phyloP scores from a whole-genome alignment of 2,797 vertebrate genomes.

The Myiotriccus ornatus region DNA sequence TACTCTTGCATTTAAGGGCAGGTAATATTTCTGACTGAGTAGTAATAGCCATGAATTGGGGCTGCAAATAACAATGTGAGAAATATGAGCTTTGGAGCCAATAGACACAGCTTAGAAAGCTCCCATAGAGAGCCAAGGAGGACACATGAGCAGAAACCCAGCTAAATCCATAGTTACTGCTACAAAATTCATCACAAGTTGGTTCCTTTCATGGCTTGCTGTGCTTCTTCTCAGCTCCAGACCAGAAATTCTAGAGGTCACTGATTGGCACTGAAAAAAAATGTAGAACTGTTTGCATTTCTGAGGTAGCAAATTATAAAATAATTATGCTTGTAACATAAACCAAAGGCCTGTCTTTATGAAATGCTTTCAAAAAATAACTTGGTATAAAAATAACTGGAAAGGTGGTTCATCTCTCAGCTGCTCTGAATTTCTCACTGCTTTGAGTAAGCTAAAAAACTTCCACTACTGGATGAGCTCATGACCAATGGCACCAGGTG shows the following conservation, averaged over 20 bases:
- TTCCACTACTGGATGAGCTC: neutral
- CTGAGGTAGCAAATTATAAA: neutral
- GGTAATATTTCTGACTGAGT: neutral
- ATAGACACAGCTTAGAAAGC: neutral
- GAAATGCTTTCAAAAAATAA: neutral
- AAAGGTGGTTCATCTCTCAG: neutral
- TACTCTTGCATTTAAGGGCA: neutral
- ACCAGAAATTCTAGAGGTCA: neutral
- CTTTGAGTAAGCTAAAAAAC: constrained; percentile 5
- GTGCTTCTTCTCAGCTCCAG: neutral
- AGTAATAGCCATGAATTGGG: neutral
- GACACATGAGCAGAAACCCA: neutral
- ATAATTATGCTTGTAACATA: rapidly evolving
- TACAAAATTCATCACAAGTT: neutral
- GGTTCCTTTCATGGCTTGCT: neutral
- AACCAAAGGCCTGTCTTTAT: neutral
- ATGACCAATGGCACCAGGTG: neutral
- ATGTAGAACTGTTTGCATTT: neutral
- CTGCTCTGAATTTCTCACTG: neutral
- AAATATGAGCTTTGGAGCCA: neutral
- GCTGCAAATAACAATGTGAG: neutral
- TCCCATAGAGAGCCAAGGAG: neutral
- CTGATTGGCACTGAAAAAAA: neutral
- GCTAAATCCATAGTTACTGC: neutral
- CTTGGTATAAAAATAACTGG: neutral